A percentile compares a stretch with the other conserved stretches of the same genome.
Conservation (phyloP, 1,140 invertebrate genomes). For the Vollenhovia emeryi region DNA sequence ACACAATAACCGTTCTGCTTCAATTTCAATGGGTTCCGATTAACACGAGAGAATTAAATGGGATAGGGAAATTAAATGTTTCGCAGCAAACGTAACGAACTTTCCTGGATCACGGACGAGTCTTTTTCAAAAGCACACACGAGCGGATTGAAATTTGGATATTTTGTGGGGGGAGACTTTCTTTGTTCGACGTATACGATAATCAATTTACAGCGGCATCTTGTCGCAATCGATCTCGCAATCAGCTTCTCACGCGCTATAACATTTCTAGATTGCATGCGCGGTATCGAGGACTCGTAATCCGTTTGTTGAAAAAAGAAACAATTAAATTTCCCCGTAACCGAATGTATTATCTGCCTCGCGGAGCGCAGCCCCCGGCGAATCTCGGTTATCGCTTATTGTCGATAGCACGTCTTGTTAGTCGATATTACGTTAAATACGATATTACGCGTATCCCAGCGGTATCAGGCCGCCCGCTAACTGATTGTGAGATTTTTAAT, state of each 20-base stretch:
- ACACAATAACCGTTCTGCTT: background rate
- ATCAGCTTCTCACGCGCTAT: background rate
- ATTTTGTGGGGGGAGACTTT: background rate
- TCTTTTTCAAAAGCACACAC: background rate
- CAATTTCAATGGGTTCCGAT: background rate
- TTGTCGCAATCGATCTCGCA: conserved; percentile 5
- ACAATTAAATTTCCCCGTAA: background rate
- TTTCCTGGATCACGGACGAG: background rate
- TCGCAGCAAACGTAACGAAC: background rate
- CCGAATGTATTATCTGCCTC: background rate
- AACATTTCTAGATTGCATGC: background rate
- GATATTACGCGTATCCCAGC: background rate
- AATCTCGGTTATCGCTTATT: background rate
- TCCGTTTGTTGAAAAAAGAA: background rate
- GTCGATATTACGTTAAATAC: conserved; percentile 38
- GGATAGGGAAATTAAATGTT: background rate
- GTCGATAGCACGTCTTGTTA: background rate
- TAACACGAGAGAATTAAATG: background rate
- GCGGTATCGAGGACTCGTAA: background rate
- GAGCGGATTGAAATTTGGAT: background rate
- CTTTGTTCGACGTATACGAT: background rate
- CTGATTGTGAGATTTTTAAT: conserved; percentile 45
- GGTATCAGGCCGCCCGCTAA: background rate
- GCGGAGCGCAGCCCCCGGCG: background rate
- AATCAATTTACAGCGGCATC: conserved; percentile 1